Conservation (phyloP, 2,797 vertebrate genomes). For the Anabacerthia variegaticeps region DNA sequence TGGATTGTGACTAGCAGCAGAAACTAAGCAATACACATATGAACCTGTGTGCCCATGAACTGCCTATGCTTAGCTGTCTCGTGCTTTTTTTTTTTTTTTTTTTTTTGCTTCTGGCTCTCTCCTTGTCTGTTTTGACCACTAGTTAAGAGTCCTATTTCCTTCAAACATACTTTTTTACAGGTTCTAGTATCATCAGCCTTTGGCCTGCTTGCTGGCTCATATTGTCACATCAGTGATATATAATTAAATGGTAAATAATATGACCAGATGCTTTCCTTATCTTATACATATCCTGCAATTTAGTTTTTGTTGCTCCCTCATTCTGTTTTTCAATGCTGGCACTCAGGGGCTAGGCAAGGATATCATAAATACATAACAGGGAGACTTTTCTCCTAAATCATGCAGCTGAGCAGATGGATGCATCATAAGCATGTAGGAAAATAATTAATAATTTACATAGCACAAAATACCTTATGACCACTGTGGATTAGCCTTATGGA, state of each 20-base stretch:
- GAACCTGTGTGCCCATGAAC: neutral
- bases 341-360: neutral
- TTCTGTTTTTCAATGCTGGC: neutral
- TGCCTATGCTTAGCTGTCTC: neutral
- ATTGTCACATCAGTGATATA: neutral
- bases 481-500: neutral
- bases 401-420: neutral
- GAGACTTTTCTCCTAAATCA: neutral
- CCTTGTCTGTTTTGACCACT: neutral
- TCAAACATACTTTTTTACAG: neutral
- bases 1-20: neutral
- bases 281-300: neutral
- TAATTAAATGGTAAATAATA: neutral
- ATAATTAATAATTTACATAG: constrained; percentile 34
- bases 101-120: neutral
- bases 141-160: neutral
- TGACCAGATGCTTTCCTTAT: neutral
- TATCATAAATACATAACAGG: neutral
- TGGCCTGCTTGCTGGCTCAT: neutral
- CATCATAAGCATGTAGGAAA: neutral
- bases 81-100: too few relatives aligned
- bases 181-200: neutral
- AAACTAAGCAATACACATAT: neutral
- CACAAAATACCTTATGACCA: constrained; percentile 55
- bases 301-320: neutral